Conservation (phyloP, 2,797 vertebrate genomes). For the Sarcophilus harrisii region DNA sequence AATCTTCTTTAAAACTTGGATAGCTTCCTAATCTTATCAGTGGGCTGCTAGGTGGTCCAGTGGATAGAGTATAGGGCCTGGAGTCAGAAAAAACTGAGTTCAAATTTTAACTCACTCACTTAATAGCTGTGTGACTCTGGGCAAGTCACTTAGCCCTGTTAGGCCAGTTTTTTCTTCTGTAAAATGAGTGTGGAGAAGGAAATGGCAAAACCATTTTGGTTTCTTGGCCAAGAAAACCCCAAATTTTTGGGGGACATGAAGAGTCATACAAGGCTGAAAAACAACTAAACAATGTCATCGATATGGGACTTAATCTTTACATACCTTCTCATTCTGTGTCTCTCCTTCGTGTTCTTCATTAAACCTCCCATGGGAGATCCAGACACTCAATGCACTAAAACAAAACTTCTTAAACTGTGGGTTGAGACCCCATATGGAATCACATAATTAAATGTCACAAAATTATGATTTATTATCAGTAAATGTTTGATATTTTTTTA, state of each 20-base stretch:
- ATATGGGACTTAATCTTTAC: background rate
- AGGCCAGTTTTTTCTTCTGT: background rate
- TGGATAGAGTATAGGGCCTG: background rate
- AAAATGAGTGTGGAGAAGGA: background rate
- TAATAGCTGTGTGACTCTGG: background rate
- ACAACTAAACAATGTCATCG: background rate
- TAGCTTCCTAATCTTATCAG: background rate
- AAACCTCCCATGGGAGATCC: background rate
- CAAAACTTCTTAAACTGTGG: too few species aligned
- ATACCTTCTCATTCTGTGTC: background rate
- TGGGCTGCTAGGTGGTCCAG: background rate
- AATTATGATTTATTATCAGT: too few species aligned
- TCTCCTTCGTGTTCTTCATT: background rate
- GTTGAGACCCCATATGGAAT: too few species aligned
- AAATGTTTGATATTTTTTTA: too few species aligned
- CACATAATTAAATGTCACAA: too few species aligned
- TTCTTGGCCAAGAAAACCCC: background rate
- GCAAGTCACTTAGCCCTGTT: background rate
- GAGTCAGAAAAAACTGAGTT: background rate
- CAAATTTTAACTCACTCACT: background rate
- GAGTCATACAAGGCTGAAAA: background rate
- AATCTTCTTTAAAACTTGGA: constrained; percentile 3
- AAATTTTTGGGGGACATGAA: background rate
- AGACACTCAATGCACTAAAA: background rate
- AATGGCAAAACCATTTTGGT: background rate